Base-by-base conservation (phyloP, 2,797 vertebrate genomes). In the Saguinus oedipus region DNA sequence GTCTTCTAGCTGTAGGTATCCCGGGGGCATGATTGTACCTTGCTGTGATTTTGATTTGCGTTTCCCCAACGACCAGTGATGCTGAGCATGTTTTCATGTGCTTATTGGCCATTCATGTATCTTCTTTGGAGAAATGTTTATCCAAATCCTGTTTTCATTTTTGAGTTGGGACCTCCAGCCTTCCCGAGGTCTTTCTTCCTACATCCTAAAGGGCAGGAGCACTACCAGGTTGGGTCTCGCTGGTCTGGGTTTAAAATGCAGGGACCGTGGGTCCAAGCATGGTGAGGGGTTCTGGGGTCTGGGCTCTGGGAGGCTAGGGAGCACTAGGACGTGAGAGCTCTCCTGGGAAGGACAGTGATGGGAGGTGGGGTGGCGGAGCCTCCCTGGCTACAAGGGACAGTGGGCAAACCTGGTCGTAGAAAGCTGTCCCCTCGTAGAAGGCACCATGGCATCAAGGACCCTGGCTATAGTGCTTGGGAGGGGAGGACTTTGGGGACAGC, bases 51-150 rank as follows among this genome's bases (percentile, higher is more conserved):
- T 44, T 27, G 46, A 19, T 17, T 7, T 9, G 20, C 7, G 0
- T 4, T 19, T 61, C 68, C 68, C 75, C 59, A 13, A 7, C 1
- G 48, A 46, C 30, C 15, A 6, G 17, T 2, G 50, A 6, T 3
- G 3, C 0, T 0, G 2, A 7, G 42, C 4, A 1, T 14, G 14
- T 30, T 27, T 17, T 24, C 55, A 7, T 0, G 2, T 24, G 72
- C 27, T 15, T 15, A 0, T 8, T 5, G 81, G 42, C 39, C 74
- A 1, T 57, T 22, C 15, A 27, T 24, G 4, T 12, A 5, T n/a
- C n/a, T 53, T 86, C 74, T n/a, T 0, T 19, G 78, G 68, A 57
- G 33, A 27, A 6, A 30, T 27, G 12, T 50, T 50, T 44, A 4
- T 57, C 50, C 22, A 36, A 11, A 24, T 14, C 22, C 80, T 26